Conservation (phyloP, 2,113 vertebrate species). For the Tachysurus vachellii region DNA sequence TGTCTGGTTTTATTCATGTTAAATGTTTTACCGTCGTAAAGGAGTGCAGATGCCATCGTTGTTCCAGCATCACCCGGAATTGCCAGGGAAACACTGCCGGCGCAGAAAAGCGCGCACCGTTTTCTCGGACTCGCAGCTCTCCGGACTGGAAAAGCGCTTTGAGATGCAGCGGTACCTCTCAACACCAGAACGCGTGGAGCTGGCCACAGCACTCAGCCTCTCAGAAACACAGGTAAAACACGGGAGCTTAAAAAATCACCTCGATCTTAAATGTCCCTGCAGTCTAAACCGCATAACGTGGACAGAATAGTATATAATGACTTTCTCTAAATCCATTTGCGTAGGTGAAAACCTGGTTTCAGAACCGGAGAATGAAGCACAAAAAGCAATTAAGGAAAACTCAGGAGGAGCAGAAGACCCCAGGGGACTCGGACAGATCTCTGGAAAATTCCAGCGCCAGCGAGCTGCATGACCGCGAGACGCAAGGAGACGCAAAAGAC, state of each 20-base stretch:
- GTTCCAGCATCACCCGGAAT: slow-evolving; percentile 88
- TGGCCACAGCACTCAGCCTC: slow-evolving; percentile 95
- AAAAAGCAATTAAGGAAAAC: slow-evolving; percentile 94
- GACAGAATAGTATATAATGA: not conserved
- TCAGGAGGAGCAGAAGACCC: slow-evolving; percentile 87
- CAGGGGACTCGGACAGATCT: slow-evolving; percentile 72
- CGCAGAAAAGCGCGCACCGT: slow-evolving; percentile 95
- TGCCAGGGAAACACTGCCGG: slow-evolving; percentile 93
- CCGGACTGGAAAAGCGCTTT: slow-evolving; percentile 93
- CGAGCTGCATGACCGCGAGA: slow-evolving; percentile 64
- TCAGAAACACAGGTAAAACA: slow-evolving; percentile 92
- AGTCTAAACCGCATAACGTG: not conserved
- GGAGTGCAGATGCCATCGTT: slow-evolving; percentile 92
- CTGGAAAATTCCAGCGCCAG: slow-evolving; percentile 78
- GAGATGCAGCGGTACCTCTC: slow-evolving; percentile 96
- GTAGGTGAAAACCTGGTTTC: slow-evolving; percentile 95
- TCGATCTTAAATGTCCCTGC: no score
- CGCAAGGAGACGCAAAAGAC: slow-evolving; percentile 66
- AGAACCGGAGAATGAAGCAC: slow-evolving; percentile 93
- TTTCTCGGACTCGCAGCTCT: slow-evolving; percentile 97
- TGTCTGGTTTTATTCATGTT: not conserved
- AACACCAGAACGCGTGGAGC: slow-evolving; percentile 92
- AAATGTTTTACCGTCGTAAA: slow-evolving; percentile 53
- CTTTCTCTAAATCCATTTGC: not conserved
- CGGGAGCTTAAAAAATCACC: not conserved